Evolutionary conservation across 2,113 vertebrate species (phyloP).

Genomic region (Lasiurus borealis): DNA sequence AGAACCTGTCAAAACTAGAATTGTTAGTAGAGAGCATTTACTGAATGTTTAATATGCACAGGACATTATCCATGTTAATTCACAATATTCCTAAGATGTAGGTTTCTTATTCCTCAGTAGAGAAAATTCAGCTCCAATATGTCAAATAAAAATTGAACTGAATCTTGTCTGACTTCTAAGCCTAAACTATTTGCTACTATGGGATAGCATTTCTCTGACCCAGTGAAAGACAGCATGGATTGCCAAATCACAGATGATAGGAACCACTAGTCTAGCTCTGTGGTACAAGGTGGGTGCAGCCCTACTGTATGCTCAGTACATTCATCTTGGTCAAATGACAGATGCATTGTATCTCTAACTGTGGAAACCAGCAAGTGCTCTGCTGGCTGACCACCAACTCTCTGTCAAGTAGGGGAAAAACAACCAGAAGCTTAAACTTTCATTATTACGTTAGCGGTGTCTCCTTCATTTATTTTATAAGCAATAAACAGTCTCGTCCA

Average conservation of each 20-base stretch:
- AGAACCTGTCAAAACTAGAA: background rate
- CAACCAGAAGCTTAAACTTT: constrained; percentile 73
- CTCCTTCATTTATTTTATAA: constrained; percentile 83
- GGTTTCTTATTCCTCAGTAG: background rate
- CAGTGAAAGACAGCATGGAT: background rate
- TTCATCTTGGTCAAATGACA: constrained; percentile 77
- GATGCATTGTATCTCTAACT: constrained; percentile 64
- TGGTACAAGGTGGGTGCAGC: constrained; percentile 9
- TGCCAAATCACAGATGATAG: constrained; percentile 51
- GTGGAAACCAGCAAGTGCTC: constrained; percentile 55
- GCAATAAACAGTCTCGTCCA: constrained; percentile 81
- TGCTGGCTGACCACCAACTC: constrained; percentile 61
- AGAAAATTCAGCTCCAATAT: background rate
- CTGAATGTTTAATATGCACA: background rate
- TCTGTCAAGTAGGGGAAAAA: constrained; percentile 56
- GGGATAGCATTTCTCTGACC: background rate
- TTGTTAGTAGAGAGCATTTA: background rate
- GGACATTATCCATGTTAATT: background rate
- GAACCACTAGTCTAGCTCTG: background rate
- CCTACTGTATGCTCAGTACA: constrained; percentile 1
- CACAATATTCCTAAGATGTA: background rate
- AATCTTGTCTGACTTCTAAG: background rate
- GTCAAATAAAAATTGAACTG: constrained; percentile 7
- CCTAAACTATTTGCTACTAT: constrained; percentile 17
- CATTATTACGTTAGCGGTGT: constrained; percentile 72